Base-by-base conservation (phyloP, 2,888 invertebrate genomes). In the Napeogenes sylphis region DNA sequence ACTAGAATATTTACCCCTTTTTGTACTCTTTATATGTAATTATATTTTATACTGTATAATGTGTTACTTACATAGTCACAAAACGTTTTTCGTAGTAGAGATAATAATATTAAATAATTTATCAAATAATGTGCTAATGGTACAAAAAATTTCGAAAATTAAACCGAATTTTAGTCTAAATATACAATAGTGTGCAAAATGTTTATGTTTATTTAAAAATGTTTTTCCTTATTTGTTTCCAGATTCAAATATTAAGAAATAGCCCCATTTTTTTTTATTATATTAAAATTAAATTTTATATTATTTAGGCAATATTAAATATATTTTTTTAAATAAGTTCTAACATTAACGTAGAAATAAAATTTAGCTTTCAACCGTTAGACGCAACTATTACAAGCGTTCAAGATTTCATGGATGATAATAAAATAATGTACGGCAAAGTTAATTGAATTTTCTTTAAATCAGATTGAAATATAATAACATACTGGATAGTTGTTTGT, bases 391-490 rank as follows among this genome's bases (percentile, higher is more conserved):
- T 72, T 70, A 63, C 62, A 45, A 64, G 63, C 71, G 66, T 64
- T 68, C 65, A 61, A 71, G 70, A 71, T 72, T 71, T 71, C 67
- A 70, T 70, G 61, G 58, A 45, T 64, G 71, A 72, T 71, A 70
- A 67, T 70, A 70, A 71, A 71, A 70, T 68, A 65, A 69, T 69
- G 67, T 64, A 66, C 68, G 65, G 68, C 65, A 68, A 67, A 74
- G 68, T 73, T 74, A 73, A 74, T 74, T 73, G 72, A 74, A 72
- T 73, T 74, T 72, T 68, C 69, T 70, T 69, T 67, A 70, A 70
- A 70, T 65, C 65, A 58, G 61, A 66, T 56, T 61, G 60, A 68
- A 67, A 65, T 69, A 68, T 63, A 58, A 71, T 64, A 60, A 59
- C 57, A 13, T 63, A 67, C 54, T 56, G n/a, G 30, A 55, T 59